Evolutionary conservation across 2,888 invertebrate species (phyloP), one percentile per base, ranked within the genome.

Genomic region (Andrena hattorfiana): DNA sequence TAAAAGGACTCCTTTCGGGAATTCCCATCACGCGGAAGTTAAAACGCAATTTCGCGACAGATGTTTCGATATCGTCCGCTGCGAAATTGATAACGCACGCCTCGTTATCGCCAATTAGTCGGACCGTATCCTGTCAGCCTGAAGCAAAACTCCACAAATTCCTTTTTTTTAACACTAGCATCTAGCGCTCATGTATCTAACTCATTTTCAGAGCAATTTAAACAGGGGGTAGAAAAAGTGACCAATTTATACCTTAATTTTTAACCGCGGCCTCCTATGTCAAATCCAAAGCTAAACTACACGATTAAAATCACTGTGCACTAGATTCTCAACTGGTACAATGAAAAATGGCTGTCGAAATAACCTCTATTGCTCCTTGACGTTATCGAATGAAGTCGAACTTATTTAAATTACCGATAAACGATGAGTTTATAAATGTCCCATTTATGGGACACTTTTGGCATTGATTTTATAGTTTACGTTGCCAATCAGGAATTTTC

Each of bases 391-490:
- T 20, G 26, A 56, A 23, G 32, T 30, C 23, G 32, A 10, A 8
- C 6, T 20, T 13, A 13, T 49, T 68, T 26, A 26, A 56, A 23
- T 10, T 16, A 7, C 2, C 59, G 28, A 69, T 48, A 48, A 59
- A 56, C 59, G 20, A 54, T 2, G 7, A 16, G 1, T 13, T 59
- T 10, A 62, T n/a, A n/a, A n/a, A n/a, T n/a, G n/a, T n/a, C n/a
- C 26, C 26, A 62, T 78, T 77, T 67, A 63, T 66, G 13, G n/a
- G 42, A 42, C 20, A 59, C 54, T 77, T 67, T 30, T 68, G 26
- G 13, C 26, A 5, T n/a, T 54, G 16, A 68, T 77, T 68, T 62
- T 48, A 26, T 54, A 26, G 20, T 49, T 54, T 32, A 63, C 16
- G 30, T 54, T 42, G 1, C 5, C 16, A 16, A 42, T 16, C 16